phyloP scores from a whole-genome alignment of 2,888 invertebrate species.

The Meiosimyza decipiens region DNA sequence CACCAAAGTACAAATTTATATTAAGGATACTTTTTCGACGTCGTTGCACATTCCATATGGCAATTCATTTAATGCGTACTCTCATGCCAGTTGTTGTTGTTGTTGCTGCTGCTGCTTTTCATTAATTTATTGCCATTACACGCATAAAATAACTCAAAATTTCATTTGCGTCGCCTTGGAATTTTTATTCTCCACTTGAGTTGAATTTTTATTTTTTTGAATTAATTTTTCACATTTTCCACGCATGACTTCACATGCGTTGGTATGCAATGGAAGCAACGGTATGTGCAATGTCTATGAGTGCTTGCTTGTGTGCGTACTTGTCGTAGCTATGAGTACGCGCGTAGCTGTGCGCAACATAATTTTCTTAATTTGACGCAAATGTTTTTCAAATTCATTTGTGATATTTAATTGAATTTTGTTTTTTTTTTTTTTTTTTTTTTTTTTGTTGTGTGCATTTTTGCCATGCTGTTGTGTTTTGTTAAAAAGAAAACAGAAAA shows the following conservation, averaged over 20 bases:
- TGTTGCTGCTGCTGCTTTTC: not conserved
- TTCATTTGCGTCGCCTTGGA: conserved; percentile 11
- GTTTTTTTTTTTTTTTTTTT: too few species aligned
- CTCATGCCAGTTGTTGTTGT: not conserved
- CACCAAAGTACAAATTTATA: conserved; percentile 9
- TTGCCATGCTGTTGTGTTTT: too few species aligned
- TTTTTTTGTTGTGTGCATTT: too few species aligned
- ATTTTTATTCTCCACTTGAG: not conserved
- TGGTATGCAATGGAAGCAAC: not conserved
- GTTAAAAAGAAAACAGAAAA: too few species aligned
- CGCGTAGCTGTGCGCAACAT: too few species aligned
- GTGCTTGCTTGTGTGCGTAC: too few species aligned
- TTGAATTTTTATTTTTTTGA: not conserved
- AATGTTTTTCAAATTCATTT: too few species aligned
- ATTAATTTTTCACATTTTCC: not conserved
- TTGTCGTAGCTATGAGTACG: too few species aligned
- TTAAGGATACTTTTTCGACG: not conserved
- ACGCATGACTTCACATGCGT: conserved; percentile 3
- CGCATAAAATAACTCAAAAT: not conserved
- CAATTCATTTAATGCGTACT: not conserved
- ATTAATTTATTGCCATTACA: not conserved
- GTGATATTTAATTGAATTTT: too few species aligned
- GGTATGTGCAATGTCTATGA: too few species aligned
- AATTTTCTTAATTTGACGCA: too few species aligned
- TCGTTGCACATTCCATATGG: not conserved